Evolutionary conservation across 2,797 vertebrate species (phyloP), one percentile per base, ranked within the genome.

Genomic region (Coregonus ussuriensis): DNA sequence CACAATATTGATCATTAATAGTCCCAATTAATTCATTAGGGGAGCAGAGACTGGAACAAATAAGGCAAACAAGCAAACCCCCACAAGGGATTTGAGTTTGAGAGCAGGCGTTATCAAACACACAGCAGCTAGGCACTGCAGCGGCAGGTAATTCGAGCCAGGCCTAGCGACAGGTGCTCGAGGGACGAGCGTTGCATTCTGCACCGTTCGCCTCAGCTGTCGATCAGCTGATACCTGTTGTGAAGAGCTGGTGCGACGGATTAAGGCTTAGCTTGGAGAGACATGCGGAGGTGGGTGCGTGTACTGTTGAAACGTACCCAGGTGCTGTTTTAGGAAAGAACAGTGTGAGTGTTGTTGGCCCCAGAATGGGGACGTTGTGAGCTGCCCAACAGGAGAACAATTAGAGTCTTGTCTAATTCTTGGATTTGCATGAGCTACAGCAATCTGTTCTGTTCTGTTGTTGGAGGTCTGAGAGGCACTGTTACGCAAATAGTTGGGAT

Each of bases 391-490:
- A 76, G 16, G 80, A 83, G 82, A 90, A 93, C 91, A 93, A 93
- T 90, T 89, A 90, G 79, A 90, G 79, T 80, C 82, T 62, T 88
- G 88, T 91, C 73, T 21, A 25, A 68, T 65, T 33, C 71, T 25
- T 85, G 77, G 72, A 91, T 92, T 91, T 93, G 87, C 90, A 93
- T 93, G 87, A 90, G 85, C 80, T 86, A 79, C 71, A 80, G 72
- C 35, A 9, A 74, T 76, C 71, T 25, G 56, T 70, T 81, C 65
- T 59, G 76, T 79, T 73, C 73, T 71, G 77, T 79, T 70, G 73
- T 68, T 25, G 79, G 75, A 33, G 74, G 72, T 77, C 81, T 65
- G 69, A 76, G 82, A 79, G 29, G 62, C 72, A 75, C 79, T 75
- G 77, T 79, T 80, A 52, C 25, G 75, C 35, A 84, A 81, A 81